Conservation (phyloP, 2,113 vertebrate genomes). For the Crypturellus undulatus region DNA sequence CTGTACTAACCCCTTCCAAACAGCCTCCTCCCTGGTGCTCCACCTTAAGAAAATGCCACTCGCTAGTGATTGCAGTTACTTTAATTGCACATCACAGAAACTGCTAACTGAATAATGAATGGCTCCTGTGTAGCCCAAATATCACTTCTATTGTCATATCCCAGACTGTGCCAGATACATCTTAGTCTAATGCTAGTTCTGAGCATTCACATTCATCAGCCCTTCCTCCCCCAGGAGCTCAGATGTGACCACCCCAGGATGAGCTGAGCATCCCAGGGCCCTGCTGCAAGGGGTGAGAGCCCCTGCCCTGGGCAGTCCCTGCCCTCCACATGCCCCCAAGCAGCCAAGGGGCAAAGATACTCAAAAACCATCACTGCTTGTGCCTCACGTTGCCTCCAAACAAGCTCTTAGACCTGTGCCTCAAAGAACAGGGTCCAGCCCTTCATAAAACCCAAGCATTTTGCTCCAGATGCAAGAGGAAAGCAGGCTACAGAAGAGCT, state of each 20-base stretch:
- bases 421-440: not conserved
- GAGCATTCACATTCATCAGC: not conserved
- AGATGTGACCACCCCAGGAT: not conserved
- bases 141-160: not conserved
- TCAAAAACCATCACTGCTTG: fast-evolving
- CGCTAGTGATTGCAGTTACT: not conserved
- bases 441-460: not conserved
- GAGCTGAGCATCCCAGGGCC: not conserved
- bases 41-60: not conserved
- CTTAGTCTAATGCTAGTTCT: not conserved
- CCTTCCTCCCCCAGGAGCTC: not conserved
- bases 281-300: not conserved
- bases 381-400: not conserved
- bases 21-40: not conserved
- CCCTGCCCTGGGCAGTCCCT: not conserved
- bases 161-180: not conserved
- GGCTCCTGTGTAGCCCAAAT: fast-evolving
- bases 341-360: not conserved
- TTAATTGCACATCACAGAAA: not conserved
- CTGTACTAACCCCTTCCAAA: not conserved
- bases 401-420: not conserved
- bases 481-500: not conserved
- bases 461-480: not conserved
- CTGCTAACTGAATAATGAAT: not conserved
- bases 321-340: fast-evolving